Evolutionary conservation across 2,797 vertebrate species (phyloP).

Genomic region (Semaprochilodus insignis): DNA sequence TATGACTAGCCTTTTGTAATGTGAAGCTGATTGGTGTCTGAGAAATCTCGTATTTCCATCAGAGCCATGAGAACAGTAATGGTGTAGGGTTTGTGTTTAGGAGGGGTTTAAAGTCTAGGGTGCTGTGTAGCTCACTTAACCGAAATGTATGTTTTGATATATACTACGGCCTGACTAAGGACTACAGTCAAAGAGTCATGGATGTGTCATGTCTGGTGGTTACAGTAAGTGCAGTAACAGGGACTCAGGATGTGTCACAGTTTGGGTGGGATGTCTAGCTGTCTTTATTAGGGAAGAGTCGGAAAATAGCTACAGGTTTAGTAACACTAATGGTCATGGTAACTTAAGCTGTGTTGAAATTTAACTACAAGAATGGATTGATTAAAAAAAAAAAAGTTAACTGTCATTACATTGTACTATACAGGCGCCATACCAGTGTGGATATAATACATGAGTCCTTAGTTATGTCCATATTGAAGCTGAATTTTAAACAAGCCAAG

Average conservation of each 20-base stretch:
- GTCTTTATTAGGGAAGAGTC: not conserved
- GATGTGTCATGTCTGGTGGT: conserved; percentile 16
- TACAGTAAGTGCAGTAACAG: conserved; percentile 11
- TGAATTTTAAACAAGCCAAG: no score
- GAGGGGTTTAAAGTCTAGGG: conserved; percentile 20
- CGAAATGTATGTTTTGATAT: not conserved
- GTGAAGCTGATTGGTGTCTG: conserved; percentile 64
- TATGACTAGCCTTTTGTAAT: conserved; percentile 70
- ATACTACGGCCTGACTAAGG: not conserved
- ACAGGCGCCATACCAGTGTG: not conserved
- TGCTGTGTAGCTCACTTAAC: conserved; percentile 24
- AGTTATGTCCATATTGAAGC: not conserved
- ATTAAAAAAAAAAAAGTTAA: not conserved
- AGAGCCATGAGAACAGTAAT: conserved; percentile 13
- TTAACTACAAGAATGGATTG: not conserved
- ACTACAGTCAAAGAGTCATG: not conserved
- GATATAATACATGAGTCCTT: not conserved
- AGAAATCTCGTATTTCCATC: conserved; percentile 57
- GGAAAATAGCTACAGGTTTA: not conserved
- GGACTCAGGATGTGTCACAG: not conserved
- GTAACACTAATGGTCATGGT: not conserved
- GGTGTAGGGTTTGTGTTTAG: conserved; percentile 12
- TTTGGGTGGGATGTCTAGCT: not conserved
- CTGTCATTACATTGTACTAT: not conserved
- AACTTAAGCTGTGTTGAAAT: not conserved